These are phyloP conservation scores for Egretta garzetta DNA, from an alignment of 2,113 vertebrate genomes.

Conservation along the genomic window DNA sequence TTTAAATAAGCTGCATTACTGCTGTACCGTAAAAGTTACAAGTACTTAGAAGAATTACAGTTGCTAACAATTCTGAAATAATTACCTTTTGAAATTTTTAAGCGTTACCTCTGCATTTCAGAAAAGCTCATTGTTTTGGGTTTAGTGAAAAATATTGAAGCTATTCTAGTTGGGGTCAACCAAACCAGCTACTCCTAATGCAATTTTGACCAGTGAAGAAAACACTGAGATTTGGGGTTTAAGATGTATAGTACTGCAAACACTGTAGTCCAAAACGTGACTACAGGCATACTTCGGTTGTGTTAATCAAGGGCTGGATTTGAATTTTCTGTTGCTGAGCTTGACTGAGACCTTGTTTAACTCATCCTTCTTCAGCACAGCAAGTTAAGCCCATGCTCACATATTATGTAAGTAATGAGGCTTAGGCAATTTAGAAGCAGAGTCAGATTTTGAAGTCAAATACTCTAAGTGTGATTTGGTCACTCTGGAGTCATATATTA, in stretches of 20 bases:
- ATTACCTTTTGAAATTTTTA: neutral
- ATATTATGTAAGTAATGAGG: neutral
- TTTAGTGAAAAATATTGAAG: neutral
- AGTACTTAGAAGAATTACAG: conserved; percentile 49
- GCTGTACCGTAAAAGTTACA: conserved; percentile 52
- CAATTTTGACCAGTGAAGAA: neutral
- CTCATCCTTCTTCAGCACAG: neutral
- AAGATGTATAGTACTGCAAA: neutral
- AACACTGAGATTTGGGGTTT: neutral
- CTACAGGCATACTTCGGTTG: neutral
- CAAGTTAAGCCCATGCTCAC: neutral
- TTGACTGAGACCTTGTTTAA: neutral
- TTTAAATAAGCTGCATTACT: conserved; percentile 67
- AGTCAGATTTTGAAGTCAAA: neutral
- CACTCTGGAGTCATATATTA: neutral
- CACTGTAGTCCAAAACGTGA: neutral
- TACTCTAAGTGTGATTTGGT: neutral
- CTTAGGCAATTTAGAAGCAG: neutral
- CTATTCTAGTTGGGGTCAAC: neutral
- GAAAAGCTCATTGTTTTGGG: neutral
- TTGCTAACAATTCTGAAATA: conserved; percentile 34
- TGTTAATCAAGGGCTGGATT: neutral
- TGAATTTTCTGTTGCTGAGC: neutral
- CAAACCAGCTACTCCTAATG: neutral
- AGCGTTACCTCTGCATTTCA: neutral